phyloP scores from a whole-genome alignment of 2,888 invertebrate genomes.

The Lasioglossum lativentre region DNA sequence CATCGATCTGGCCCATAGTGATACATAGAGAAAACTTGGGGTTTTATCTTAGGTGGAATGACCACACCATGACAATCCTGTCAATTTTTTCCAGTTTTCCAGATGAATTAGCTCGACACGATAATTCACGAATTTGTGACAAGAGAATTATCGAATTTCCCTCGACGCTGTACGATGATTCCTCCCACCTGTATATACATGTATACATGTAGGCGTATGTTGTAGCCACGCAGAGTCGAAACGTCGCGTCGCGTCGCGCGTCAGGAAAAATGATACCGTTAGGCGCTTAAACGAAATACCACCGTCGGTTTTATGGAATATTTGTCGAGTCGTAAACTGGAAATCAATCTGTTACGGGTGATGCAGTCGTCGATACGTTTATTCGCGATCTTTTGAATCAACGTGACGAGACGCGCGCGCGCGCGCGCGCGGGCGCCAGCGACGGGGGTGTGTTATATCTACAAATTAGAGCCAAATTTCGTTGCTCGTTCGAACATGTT shows the following conservation, averaged over 20 bases:
- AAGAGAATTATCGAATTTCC: background rate
- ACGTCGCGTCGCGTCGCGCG: background rate
- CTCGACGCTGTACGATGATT: background rate
- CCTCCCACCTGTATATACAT: background rate
- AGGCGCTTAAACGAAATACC: constrained; percentile 47
- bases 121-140: background rate
- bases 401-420: background rate
- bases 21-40: too few relatives aligned
- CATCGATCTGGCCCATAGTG: too few relatives aligned
- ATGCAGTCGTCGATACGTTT: constrained; percentile 30
- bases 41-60: too few relatives aligned
- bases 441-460: background rate
- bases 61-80: background rate
- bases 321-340: constrained; percentile 62
- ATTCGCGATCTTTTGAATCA: background rate
- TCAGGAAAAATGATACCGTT: constrained; percentile 19
- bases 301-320: constrained; percentile 52
- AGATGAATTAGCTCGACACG: background rate
- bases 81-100: too few relatives aligned
- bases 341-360: constrained; percentile 56
- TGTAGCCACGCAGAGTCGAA: background rate
- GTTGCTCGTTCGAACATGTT: background rate
- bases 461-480: background rate
- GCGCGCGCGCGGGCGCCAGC: background rate
- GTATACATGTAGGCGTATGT: background rate